A percentile compares a stretch with the other conserved stretches of the same genome.
phyloP scores from a whole-genome alignment of 2,797 vertebrate genomes.

The Brotula barbata region DNA sequence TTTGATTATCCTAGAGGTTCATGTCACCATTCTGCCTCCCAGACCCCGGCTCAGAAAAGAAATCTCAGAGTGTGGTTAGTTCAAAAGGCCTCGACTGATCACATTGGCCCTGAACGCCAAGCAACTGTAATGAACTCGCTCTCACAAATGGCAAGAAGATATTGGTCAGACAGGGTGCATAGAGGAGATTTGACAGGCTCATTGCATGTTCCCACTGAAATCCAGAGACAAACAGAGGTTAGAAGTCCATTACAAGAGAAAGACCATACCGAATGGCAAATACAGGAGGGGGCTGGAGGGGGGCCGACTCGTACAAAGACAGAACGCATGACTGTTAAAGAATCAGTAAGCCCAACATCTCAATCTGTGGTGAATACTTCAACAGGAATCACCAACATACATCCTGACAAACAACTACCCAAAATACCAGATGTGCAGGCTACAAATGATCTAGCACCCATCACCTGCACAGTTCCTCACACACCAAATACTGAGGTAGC shows the following conservation, averaged over 20 bases:
- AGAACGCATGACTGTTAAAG: not conserved
- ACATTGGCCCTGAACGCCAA: not conserved
- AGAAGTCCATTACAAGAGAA: not conserved
- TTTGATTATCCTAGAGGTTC: constrained; percentile 24
- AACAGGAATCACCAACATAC: not conserved
- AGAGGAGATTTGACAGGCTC: not conserved
- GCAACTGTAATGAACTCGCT: not conserved
- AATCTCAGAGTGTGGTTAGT: not conserved
- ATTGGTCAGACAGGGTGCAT: not conserved
- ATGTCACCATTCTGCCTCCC: not conserved
- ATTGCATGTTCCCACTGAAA: constrained; percentile 3
- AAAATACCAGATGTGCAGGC: not conserved
- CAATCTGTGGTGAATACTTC: not conserved
- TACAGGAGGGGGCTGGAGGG: too few species aligned
- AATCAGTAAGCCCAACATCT: not conserved
- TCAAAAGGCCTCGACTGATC: not conserved
- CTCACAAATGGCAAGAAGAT: not conserved
- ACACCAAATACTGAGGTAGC: not conserved
- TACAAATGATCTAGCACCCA: not conserved
- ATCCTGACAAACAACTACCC: not conserved
- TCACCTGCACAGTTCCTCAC: not conserved
- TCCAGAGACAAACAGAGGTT: constrained; percentile 1
- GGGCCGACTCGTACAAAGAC: not conserved
- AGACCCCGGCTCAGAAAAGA: not conserved
- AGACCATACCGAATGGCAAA: too few species aligned